Percentiles rank a stretch among this genome's conserved stretches.
Conservation (phyloP, 2,888 invertebrate species). For the Andrena bicolor region DNA sequence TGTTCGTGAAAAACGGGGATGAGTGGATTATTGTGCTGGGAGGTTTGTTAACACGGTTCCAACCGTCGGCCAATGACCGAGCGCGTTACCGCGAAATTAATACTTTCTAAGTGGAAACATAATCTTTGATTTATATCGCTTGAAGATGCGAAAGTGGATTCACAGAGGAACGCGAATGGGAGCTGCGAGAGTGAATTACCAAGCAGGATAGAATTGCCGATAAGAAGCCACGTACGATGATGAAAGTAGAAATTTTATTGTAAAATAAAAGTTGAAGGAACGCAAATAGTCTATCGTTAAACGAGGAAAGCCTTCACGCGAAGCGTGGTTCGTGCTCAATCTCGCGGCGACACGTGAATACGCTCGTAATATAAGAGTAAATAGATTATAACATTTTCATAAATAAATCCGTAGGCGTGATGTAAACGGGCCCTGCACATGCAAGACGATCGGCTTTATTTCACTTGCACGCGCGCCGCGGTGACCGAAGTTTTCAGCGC, state of each 20-base stretch:
- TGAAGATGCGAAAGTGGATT: neutral
- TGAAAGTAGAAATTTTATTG: neutral
- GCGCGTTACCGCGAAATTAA: neutral
- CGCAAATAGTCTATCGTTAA: too few species aligned
- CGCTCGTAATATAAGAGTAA: conserved; percentile 13
- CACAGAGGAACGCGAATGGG: neutral
- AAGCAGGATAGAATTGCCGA: neutral
- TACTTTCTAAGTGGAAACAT: neutral
- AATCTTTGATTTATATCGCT: neutral
- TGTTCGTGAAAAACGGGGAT: conserved; percentile 4
- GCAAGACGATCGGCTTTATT: conserved; percentile 59
- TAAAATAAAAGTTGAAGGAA: too few species aligned
- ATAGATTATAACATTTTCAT: conserved; percentile 41
- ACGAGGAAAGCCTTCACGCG: too few species aligned
- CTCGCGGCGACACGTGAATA: neutral
- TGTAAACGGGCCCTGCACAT: conserved; percentile 26
- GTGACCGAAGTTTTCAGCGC: conserved; percentile 58
- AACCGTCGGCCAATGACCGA: conserved; percentile 45
- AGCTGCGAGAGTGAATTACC: conserved; percentile 23
- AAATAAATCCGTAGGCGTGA: conserved; percentile 35
- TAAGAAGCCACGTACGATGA: neutral
- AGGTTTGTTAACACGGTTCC: conserved; percentile 49
- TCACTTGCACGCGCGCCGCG: conserved; percentile 32
- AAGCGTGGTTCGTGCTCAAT: neutral
- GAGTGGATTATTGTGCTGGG: conserved; percentile 10